phyloP scores from a whole-genome alignment of 2,113 vertebrate species.

The Cryptoleucopteryx plumbea region DNA sequence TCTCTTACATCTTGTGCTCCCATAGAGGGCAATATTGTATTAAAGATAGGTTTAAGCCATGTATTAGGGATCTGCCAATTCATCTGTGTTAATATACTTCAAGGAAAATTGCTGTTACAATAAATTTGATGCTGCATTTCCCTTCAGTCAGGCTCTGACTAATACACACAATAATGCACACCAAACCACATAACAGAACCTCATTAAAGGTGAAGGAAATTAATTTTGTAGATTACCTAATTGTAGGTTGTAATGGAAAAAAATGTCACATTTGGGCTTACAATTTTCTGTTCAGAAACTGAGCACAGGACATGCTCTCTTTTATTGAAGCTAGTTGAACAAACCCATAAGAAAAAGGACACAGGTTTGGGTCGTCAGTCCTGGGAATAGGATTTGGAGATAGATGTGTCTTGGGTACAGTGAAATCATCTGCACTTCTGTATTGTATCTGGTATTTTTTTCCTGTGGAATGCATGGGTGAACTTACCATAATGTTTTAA shows the following conservation, averaged over 20 bases:
- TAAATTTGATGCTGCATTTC: conserved; percentile 53
- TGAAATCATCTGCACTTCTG: not conserved
- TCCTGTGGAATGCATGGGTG: not conserved
- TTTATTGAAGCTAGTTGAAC: not conserved
- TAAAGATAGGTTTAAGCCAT: conserved; percentile 59
- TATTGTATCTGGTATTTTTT: not conserved
- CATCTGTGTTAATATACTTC: conserved; percentile 49
- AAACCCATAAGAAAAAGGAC: not conserved
- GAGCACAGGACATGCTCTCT: not conserved
- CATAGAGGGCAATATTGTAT: conserved; percentile 80
- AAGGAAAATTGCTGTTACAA: conserved; percentile 57
- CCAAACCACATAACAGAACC: not conserved
- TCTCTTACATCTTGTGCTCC: conserved; percentile 52
- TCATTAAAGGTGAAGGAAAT: conserved; percentile 54
- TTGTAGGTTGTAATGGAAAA: not conserved
- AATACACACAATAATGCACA: conserved; percentile 17
- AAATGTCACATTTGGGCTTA: not conserved
- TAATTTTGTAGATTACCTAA: conserved; percentile 32
- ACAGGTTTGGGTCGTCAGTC: not conserved
- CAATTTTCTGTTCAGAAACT: not conserved
- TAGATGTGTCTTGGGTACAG: not conserved
- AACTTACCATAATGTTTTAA: not conserved
- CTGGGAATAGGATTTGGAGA: not conserved
- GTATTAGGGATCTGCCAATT: conserved; percentile 42
- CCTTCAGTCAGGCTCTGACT: conserved; percentile 55